Percentiles rank a stretch among this genome's conserved stretches.
Evolutionary conservation across 1,140 invertebrate genomes (phyloP).

Genomic region (Sycobia sp.): DNA sequence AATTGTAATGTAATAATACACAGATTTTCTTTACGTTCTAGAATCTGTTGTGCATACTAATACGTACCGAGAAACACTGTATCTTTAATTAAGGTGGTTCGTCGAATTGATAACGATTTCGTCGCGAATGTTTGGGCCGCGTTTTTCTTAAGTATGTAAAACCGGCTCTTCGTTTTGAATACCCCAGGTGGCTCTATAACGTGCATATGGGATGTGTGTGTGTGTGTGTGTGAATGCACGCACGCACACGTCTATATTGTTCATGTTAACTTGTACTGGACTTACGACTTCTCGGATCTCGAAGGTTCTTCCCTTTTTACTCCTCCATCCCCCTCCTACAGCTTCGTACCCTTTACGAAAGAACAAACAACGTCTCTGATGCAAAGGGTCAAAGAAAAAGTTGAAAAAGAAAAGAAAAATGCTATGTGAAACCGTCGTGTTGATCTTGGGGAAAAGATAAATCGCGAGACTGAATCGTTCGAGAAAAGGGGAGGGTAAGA

Average conservation of each 20-base stretch:
- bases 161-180: too few species aligned
- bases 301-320: not conserved
- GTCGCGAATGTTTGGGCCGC: not conserved
- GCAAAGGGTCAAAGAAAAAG: not conserved
- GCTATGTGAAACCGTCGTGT: constrained; percentile 15
- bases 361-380: not conserved
- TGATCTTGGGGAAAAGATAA: constrained; percentile 30
- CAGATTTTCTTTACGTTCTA: too few species aligned
- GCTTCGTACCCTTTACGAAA: not conserved
- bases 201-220: too few species aligned
- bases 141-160: constrained; percentile 32
- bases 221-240: not conserved
- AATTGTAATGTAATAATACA: too few species aligned
- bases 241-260: too few species aligned
- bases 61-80: constrained; percentile 5
- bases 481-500: not conserved
- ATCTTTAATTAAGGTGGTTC: constrained; percentile 25
- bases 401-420: constrained; percentile 16
- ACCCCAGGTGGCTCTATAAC: too few species aligned
- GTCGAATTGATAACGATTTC: constrained; percentile 27
- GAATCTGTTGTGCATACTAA: too few species aligned
- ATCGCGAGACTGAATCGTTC: not conserved
- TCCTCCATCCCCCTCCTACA: not conserved
- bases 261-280: too few species aligned
- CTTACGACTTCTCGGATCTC: too few species aligned